Base-by-base conservation (phyloP, 1,140 invertebrate genomes). In the Papilio polyxenes region DNA sequence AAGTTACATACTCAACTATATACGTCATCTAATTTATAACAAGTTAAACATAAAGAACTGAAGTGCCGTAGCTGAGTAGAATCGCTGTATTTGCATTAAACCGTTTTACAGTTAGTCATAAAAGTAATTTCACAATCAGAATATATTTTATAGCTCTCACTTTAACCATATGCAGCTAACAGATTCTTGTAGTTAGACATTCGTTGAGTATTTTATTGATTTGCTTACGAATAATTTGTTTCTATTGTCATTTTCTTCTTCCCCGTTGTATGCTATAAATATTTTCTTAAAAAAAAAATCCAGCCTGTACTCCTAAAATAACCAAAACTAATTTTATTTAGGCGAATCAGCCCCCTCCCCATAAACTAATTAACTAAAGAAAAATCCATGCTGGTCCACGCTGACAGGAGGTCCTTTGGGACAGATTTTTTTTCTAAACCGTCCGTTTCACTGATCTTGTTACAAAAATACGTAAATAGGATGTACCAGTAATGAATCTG, bases 251-350 rank as follows among this genome's bases (percentile, higher is more conserved):
- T 9, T 59, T n/a, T 59, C 8, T 56, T 20, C 20, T 9, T 20
- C 0, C 23, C 13, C 13, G 1, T 37, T 37, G 23, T 37, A 72
- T 40, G 31, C 23, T 72, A 37, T 40, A 72, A 13, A 56, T 11
- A 56, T 77, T 77, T 77, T 3, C 10, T 15, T 23, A 37, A 23
- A 20, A 37, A 23, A 20, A 75, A 51, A 51, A 9, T 51, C 51
- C 13, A 7, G 3, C 17, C 8, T 83, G 82, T 23, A 86, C 75
- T 83, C 76, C 31, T 44, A 37, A 84, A 84, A 88, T 85, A 89
- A 90, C 87, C 85, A 87, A 86, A 85, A 83, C 85, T 88, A 88
- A 90, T 89, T 89, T 81, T 76, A 81, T 86, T 84, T 88, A 87
- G 86, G 85, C 86, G 85, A 84, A 62, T 44, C 53, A 76, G 82